Base-by-base conservation (phyloP, 2,888 invertebrate species). In the Patella caerulea region DNA sequence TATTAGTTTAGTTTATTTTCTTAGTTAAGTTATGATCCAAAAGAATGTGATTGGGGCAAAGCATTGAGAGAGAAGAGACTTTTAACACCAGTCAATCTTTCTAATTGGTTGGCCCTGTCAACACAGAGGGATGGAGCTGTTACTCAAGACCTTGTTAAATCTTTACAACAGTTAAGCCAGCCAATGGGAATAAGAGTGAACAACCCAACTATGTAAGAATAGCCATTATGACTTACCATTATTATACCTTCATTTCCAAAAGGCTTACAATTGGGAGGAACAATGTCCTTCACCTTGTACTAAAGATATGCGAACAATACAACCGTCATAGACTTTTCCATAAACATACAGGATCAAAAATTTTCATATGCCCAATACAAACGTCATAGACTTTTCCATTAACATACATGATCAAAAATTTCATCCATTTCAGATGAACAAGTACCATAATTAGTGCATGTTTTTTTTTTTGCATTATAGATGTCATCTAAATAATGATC, bases 1-100 rank as follows among this genome's bases (percentile, higher is more conserved):
- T 9, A 45, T 45, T 45, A 45, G 45, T 29, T 17, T 45, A 9
- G 5, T 70, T 78, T 71, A n/a, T 11, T 75, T 11, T 82, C 83
- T 34, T 71, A 81, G 86, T 76, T 87, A 88, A 77, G 24, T 5
- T 92, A 91, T 81, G 85, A 87, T 14, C 91, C 93, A 0, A 95
- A 94, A 17, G 91, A 92, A 1, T 96, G 95, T 0, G 96, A 97
- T 76, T 98, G 97, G 97, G 95, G 95, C 0, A 90, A 92, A 2
- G 94, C 94, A 56, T 93, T 97, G 89, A 92, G 95, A 81, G 90
- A 92, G 56, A 88, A 89, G 56, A 78, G 82, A 65, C 78, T 89
- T 73, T 76, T 86, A 3, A 82, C 84, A 2, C 72, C 90, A 3
- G 85, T 89, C 0, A 70, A 80, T 17, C 81, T 93, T 55, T 65